Evolutionary conservation across 2,888 invertebrate species (phyloP).

Genomic region (Diachrysia chrysitis): DNA sequence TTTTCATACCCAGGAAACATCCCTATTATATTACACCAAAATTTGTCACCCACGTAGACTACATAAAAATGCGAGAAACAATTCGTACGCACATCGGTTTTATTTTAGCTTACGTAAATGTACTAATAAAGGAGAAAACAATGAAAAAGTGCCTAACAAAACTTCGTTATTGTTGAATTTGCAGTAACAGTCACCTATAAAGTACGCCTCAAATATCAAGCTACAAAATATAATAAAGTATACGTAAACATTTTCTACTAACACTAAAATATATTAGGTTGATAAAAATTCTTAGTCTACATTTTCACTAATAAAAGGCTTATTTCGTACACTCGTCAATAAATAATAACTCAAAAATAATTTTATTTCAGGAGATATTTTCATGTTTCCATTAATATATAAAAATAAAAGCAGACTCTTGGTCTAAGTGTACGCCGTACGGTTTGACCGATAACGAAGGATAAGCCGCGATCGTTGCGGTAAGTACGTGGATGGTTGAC

Average conservation of each 20-base stretch:
- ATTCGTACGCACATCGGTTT: not conserved
- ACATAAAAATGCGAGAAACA: not conserved
- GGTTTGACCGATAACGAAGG: too few relatives aligned
- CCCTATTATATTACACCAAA: not conserved
- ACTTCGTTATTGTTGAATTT: conserved; percentile 21
- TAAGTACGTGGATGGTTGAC: too few relatives aligned
- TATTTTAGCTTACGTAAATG: conserved; percentile 12
- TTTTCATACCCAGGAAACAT: too few relatives aligned
- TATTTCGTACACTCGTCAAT: not conserved
- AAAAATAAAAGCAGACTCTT: too few relatives aligned
- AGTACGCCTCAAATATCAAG: conserved; percentile 21
- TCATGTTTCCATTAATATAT: too few relatives aligned
- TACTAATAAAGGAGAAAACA: conserved; percentile 12
- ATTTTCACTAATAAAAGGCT: not conserved
- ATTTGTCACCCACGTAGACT: not conserved
- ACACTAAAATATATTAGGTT: conserved; percentile 20
- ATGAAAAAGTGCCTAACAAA: conserved; percentile 11
- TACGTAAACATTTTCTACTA: conserved; percentile 36
- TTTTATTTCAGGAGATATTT: too few relatives aligned
- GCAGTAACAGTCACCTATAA: conserved; percentile 12
- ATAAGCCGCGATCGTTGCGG: too few relatives aligned
- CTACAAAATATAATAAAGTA: conserved; percentile 11
- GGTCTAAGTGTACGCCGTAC: too few relatives aligned
- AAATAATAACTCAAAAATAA: too few relatives aligned
- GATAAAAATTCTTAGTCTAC: conserved; percentile 18